Evolutionary conservation across 2,797 vertebrate genomes (phyloP), one percentile per base, ranked within the genome.

Genomic region (Chromobotia macracanthus): DNA sequence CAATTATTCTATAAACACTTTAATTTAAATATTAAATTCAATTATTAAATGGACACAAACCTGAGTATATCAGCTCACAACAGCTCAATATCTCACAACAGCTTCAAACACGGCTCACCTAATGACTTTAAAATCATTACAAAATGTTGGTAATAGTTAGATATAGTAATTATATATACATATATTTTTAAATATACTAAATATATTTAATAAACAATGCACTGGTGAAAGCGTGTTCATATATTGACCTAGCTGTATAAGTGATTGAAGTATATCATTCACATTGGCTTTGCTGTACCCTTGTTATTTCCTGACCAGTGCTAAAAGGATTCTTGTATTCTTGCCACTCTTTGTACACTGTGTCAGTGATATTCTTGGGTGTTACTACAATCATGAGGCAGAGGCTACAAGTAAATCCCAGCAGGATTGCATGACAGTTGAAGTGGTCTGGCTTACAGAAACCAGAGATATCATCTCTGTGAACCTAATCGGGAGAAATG

Each of bases 361-460:
- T 25, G 82, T 88, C 82, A 73, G 88, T 84, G 80, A 72, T 86
- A 84, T 55, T n/a, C 12, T 72, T 3, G 5, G 58, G 12, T 55
- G 41, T 61, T 19, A 19, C 21, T n/a, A 21, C 31, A 51, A 70
- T 44, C 15, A n/a, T 72, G 82, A 84, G 82, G 76, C 56, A 46
- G 31, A 60, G 12, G 56, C 78, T 77, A 68, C 75, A 82, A 70
- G 77, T 83, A 74, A 68, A 48, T 75, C 73, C 75, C 56, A 65
- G 71, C 51, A 61, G 65, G 58, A 50, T n/a, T 65, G 75, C 64
- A 64, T 79, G 64, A 61, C 79, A 81, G 79, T 51, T 85, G 84
- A 70, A 81, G 72, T 71, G 66, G 38, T 44, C n/a, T 64, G 63
- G 38, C 41, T 67, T 18, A 46, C 46, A 64, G 28, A 75, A 56